Conservation (phyloP, 1,140 invertebrate genomes). For the Arctopsyche grandis region DNA sequence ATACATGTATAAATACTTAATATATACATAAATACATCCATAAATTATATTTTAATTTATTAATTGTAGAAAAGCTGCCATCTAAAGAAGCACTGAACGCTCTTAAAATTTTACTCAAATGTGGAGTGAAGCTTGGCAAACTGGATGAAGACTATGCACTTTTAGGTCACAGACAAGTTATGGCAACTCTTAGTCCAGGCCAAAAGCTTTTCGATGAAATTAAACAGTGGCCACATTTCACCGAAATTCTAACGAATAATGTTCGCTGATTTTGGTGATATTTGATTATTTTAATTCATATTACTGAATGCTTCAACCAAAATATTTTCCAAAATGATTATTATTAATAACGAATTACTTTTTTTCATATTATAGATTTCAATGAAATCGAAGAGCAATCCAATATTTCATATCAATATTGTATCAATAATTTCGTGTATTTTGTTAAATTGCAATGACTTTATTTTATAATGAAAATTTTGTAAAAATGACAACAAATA, state of each 20-base stretch:
- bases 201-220: conserved; percentile 69
- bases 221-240: conserved; percentile 67
- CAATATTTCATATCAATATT: no score
- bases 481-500: no score
- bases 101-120: conserved; percentile 69
- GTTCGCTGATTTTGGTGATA: no score
- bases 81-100: conserved; percentile 67
- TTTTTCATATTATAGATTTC: neutral
- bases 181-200: conserved; percentile 72
- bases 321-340: neutral
- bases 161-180: conserved; percentile 71
- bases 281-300: no score
- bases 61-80: conserved; percentile 68
- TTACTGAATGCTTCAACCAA: no score
- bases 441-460: no score
- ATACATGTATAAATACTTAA: neutral
- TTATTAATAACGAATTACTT: neutral
- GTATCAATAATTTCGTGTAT: no score
- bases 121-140: conserved; percentile 69
- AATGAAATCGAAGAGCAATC: no score
- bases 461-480: no score
- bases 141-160: conserved; percentile 69
- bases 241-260: neutral
- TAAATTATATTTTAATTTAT: neutral
- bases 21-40: neutral